A percentile compares a stretch with the other conserved stretches of the same genome.
phyloP scores from a whole-genome alignment of 2,797 vertebrate species.

The Decapterus maruadsi region DNA sequence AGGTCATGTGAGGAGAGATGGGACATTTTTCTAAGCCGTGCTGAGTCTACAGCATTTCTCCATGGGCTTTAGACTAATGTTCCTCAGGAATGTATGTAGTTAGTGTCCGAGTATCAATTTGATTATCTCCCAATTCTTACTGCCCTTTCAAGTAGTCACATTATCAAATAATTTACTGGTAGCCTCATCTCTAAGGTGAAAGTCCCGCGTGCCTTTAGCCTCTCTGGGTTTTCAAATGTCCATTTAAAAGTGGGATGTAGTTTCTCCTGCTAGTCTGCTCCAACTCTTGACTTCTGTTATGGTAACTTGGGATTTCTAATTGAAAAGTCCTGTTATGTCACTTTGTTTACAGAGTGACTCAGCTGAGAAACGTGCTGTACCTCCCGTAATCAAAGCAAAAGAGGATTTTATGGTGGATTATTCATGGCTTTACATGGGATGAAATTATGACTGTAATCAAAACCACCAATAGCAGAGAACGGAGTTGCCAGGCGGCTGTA shows the following conservation, averaged over 20 bases:
- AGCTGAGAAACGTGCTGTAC: conserved; percentile 49
- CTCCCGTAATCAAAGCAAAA: conserved; percentile 58
- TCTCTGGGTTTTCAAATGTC: background rate
- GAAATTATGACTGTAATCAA: conserved; percentile 75
- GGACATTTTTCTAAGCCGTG: conserved; percentile 30
- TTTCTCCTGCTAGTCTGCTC: conserved; percentile 20
- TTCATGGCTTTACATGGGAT: conserved; percentile 37
- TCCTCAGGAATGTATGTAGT: conserved; percentile 15
- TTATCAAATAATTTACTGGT: conserved; percentile 7
- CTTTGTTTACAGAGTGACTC: conserved; percentile 57
- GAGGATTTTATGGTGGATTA: conserved; percentile 70
- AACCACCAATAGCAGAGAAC: conserved; percentile 44
- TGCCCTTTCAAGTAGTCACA: conserved; percentile 1
- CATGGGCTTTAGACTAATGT: conserved; percentile 30
- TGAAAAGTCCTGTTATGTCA: conserved; percentile 43
- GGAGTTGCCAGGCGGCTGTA: conserved; percentile 53
- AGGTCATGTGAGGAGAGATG: conserved; percentile 69
- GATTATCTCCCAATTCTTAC: conserved; percentile 6
- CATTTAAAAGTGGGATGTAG: background rate
- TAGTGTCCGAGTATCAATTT: conserved; percentile 6
- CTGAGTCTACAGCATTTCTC: conserved; percentile 31
- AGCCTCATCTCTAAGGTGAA: conserved; percentile 2
- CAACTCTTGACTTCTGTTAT: conserved; percentile 25
- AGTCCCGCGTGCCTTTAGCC: background rate
- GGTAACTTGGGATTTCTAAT: conserved; percentile 10